These are phyloP conservation scores for Drosophila kepulauana DNA, from an alignment of 1,140 invertebrate species.

Conservation along the genomic window DNA sequence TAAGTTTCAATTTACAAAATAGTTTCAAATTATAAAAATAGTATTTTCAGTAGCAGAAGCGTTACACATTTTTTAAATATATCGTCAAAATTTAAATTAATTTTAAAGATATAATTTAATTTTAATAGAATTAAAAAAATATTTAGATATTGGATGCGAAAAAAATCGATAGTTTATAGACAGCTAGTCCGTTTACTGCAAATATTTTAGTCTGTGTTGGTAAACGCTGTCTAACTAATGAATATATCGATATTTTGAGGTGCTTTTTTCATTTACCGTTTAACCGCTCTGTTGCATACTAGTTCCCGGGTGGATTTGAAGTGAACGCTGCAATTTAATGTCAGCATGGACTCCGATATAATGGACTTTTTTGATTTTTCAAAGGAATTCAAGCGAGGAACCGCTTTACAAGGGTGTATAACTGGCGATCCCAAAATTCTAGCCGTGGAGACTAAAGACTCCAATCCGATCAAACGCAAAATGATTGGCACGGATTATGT, in stretches of 20 bases:
- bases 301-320: not conserved
- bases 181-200: too few relatives aligned
- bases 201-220: too few relatives aligned
- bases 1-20: too few relatives aligned
- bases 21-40: too few relatives aligned
- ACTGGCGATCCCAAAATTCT: constrained; percentile 14
- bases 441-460: constrained; percentile 18
- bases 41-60: too few relatives aligned
- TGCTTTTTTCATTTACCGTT: constrained; percentile 48
- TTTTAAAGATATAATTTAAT: too few relatives aligned
- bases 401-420: constrained; percentile 36
- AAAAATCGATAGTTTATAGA: too few relatives aligned
- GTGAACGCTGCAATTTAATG: not conserved
- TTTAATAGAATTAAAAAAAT: too few relatives aligned
- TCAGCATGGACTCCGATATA: constrained; percentile 66
- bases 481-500: constrained; percentile 65
- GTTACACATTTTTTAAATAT: too few relatives aligned
- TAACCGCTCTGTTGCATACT: constrained; percentile 8
- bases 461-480: constrained; percentile 60
- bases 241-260: constrained; percentile 1
- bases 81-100: too few relatives aligned
- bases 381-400: constrained; percentile 63
- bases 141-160: too few relatives aligned
- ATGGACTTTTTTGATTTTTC: constrained; percentile 80
- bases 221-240: not conserved